Conservation (phyloP, 2,113 vertebrate species). For the Hemiscyllium ocellatum region DNA sequence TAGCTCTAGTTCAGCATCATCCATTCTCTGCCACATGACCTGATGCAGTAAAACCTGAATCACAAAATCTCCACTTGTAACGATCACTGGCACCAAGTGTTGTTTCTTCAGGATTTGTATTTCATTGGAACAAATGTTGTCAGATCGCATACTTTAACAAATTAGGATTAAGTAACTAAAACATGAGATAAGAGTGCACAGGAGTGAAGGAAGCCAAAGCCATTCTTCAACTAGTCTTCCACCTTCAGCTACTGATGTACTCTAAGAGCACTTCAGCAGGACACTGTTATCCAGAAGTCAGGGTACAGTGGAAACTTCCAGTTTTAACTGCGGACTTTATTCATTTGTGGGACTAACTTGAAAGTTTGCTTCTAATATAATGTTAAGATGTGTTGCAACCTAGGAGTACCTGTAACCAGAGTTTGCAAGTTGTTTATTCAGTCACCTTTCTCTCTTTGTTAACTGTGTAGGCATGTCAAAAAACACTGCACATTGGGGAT, state of each 20-base stretch:
- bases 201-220: background rate
- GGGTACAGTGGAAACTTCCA: background rate
- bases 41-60: constrained; percentile 1
- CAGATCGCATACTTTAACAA: background rate
- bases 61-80: background rate
- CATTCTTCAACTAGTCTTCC: constrained; percentile 4
- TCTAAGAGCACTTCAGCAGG: background rate
- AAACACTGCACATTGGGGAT: background rate
- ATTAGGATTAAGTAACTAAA: background rate
- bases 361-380: background rate
- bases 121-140: background rate
- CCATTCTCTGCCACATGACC: too few relatives aligned
- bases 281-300: background rate
- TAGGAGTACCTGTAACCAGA: background rate
- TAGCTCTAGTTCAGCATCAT: background rate
- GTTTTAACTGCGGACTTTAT: background rate
- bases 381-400: background rate
- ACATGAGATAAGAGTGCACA: background rate
- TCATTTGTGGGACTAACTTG: background rate
- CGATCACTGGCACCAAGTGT: too few relatives aligned
- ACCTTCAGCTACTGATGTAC: background rate
- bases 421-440: background rate
- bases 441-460: background rate
- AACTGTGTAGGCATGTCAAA: background rate
- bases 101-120: background rate